Evolutionary conservation across 2,888 invertebrate species (phyloP).

Genomic region (Sarcophaga rosellei): DNA sequence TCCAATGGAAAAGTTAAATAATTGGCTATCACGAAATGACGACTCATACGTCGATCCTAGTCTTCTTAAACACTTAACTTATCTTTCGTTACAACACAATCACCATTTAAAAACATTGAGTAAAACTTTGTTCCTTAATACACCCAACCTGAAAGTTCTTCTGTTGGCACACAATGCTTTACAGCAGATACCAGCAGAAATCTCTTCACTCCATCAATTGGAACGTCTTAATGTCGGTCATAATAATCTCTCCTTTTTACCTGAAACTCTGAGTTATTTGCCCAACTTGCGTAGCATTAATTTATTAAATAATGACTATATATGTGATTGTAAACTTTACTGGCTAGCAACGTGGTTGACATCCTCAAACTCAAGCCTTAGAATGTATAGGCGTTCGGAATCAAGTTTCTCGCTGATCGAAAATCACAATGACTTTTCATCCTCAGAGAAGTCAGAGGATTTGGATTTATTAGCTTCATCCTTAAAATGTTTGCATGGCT

Average conservation of each 20-base stretch:
- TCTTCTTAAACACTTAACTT: constrained; percentile 84
- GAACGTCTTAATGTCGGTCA: constrained; percentile 86
- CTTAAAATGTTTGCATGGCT: constrained; percentile 85
- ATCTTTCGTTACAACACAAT: constrained; percentile 85
- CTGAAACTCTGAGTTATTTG: constrained; percentile 86
- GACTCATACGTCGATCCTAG: constrained; percentile 73
- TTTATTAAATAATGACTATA: constrained; percentile 90
- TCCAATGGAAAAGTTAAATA: constrained; percentile 84
- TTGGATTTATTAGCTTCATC: constrained; percentile 82
- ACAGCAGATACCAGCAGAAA: constrained; percentile 82
- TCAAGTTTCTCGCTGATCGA: constrained; percentile 81
- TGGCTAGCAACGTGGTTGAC: constrained; percentile 88
- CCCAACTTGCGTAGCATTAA: constrained; percentile 85
- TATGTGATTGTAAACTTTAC: constrained; percentile 92
- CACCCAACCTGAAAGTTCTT: constrained; percentile 84
- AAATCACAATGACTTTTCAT: constrained; percentile 56
- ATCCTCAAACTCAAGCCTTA: constrained; percentile 69
- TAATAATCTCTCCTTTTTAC: constrained; percentile 87
- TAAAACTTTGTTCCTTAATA: constrained; percentile 85
- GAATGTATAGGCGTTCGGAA: constrained; percentile 67
- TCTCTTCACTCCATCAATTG: constrained; percentile 80
- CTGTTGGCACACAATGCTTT: constrained; percentile 88
- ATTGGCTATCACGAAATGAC: constrained; percentile 82
- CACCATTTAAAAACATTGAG: constrained; percentile 84
- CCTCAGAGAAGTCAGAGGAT: constrained; percentile 70